These are phyloP conservation scores for Notiomystis cincta DNA, from an alignment of 2,113 vertebrate species.

Conservation along the genomic window DNA sequence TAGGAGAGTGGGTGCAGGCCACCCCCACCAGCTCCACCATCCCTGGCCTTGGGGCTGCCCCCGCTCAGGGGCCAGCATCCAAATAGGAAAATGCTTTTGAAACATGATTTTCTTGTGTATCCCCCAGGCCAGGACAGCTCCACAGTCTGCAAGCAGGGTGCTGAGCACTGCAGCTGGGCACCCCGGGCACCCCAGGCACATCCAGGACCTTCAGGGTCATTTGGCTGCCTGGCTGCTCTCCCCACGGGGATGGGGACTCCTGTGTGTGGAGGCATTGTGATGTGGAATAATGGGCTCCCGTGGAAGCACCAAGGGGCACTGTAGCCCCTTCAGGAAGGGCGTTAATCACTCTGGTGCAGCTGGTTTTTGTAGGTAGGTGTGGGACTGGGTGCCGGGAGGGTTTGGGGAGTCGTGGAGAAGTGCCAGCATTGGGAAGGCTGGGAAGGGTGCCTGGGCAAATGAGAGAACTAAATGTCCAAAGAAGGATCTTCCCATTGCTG, in stretches of 20 bases:
- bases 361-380: not conserved
- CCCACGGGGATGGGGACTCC: too few relatives aligned
- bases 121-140: not conserved
- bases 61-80: rapidly evolving
- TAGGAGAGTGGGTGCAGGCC: not conserved
- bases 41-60: not conserved
- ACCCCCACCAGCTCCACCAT: not conserved
- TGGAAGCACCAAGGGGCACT: not conserved
- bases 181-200: not conserved
- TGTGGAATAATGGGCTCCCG: rapidly evolving
- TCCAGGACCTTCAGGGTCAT: not conserved
- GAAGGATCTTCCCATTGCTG: not conserved
- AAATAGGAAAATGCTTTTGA: not conserved
- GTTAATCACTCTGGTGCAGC: rapidly evolving
- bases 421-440: not conserved
- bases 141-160: not conserved
- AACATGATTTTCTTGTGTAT: rapidly evolving
- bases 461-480: not conserved
- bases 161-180: rapidly evolving
- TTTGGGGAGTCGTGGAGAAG: not conserved
- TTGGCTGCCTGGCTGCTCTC: not conserved
- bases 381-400: not conserved
- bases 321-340: not conserved
- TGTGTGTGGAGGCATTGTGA: not conserved
- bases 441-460: too few relatives aligned